These are phyloP conservation scores for Drosophila incognita DNA, from an alignment of 2,888 invertebrate species.

Conservation along the genomic window DNA sequence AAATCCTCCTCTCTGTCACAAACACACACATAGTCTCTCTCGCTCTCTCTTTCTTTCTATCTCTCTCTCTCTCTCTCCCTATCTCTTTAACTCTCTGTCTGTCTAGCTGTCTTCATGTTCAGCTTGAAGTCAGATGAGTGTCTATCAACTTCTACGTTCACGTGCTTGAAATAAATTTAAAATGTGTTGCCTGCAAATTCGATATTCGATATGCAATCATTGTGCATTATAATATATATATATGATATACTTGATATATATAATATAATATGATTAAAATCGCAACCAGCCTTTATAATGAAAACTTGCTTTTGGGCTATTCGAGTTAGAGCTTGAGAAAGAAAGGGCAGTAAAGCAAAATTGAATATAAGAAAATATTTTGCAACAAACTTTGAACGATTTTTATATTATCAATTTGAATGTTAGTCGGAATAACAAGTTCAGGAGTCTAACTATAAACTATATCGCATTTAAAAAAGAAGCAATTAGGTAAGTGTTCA, in stretches of 20 bases:
- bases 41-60: not conserved
- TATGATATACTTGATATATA: conserved; percentile 6
- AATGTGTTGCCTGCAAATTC: conserved; percentile 41
- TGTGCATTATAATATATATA: conserved; percentile 3
- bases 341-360: not conserved
- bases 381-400: not conserved
- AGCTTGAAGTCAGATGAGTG: not conserved
- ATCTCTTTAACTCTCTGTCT: not conserved
- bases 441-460: not conserved
- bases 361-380: not conserved
- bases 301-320: not conserved
- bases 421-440: not conserved
- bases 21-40: not conserved
- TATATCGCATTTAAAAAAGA: not conserved
- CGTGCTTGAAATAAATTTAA: conserved; percentile 76
- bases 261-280: not conserved
- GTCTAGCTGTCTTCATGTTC: not conserved
- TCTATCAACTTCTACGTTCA: conserved; percentile 64
- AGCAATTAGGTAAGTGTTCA: no score
- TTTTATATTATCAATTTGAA: not conserved
- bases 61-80: not conserved
- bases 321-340: not conserved
- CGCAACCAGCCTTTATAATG: not conserved
- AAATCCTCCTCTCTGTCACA: not conserved
- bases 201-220: conserved; percentile 19